Percentiles rank a stretch among this genome's conserved stretches.
Conservation (phyloP, 2,888 invertebrate species). For the Spialia ferax region DNA sequence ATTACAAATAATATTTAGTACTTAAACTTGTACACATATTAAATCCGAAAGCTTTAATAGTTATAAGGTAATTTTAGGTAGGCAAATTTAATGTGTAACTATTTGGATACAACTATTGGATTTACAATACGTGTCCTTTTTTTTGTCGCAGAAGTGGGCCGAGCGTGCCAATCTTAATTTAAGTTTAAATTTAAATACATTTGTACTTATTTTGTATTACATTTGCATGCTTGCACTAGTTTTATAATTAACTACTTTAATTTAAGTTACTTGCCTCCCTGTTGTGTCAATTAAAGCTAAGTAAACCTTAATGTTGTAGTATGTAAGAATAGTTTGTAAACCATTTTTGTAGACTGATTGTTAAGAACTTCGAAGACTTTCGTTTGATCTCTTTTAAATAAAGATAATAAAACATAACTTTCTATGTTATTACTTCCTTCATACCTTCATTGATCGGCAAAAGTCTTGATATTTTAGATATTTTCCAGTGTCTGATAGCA, state of each 20-base stretch:
- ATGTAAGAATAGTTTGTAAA: slow-evolving; percentile 43
- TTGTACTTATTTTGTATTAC: slow-evolving; percentile 4
- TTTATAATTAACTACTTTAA: slow-evolving; percentile 46
- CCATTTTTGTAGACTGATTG: slow-evolving; percentile 68
- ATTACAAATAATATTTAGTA: slow-evolving; percentile 49
- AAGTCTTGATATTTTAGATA: no score
- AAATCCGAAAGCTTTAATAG: slow-evolving; percentile 70
- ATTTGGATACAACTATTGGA: not conserved
- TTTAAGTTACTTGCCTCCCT: slow-evolving; percentile 57
- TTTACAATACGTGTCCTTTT: slow-evolving; percentile 44
- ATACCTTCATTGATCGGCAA: no score
- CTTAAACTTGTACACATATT: slow-evolving; percentile 30
- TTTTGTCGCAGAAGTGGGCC: slow-evolving; percentile 68
- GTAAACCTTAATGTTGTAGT: slow-evolving; percentile 41
- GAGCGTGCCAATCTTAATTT: slow-evolving; percentile 76
- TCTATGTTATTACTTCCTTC: not conserved
- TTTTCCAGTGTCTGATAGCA: no score
- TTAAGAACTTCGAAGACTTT: slow-evolving; percentile 82
- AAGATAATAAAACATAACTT: slow-evolving; percentile 54
- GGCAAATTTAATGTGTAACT: slow-evolving; percentile 40
- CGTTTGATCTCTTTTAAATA: slow-evolving; percentile 84
- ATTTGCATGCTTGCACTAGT: slow-evolving; percentile 45
- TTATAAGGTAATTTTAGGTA: slow-evolving; percentile 44
- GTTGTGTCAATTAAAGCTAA: slow-evolving; percentile 60
- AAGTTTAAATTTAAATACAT: slow-evolving; percentile 35